Percentiles rank a stretch among this genome's conserved stretches.
Evolutionary conservation across 2,797 vertebrate genomes (phyloP).

Genomic region (Pangasius krempfi): DNA sequence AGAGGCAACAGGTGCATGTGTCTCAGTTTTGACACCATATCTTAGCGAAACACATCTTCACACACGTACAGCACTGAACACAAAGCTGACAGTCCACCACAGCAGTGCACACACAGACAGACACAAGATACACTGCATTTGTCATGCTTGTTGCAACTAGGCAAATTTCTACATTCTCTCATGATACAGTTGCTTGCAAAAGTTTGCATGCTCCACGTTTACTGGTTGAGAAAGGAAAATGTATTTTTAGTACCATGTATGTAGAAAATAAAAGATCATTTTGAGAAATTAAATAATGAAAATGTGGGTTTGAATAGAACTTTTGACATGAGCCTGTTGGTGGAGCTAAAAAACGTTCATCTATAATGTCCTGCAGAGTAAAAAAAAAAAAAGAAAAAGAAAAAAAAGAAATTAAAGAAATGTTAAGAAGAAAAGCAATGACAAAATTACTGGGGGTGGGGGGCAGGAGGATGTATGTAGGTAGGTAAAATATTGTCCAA

Average conservation of each 20-base stretch:
- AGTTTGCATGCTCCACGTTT: neutral
- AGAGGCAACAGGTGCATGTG: conserved; percentile 68
- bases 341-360: neutral
- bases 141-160: neutral
- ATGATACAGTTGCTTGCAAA: neutral
- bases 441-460: neutral
- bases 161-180: neutral
- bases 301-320: neutral
- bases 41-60: conserved; percentile 23
- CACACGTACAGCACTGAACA: neutral
- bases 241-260: neutral
- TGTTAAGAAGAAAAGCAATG: neutral
- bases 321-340: neutral
- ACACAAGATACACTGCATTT: conserved; percentile 5
- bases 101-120: conserved; percentile 41
- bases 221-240: neutral
- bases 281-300: neutral
- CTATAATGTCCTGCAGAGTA: neutral
- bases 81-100: conserved; percentile 47
- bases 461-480: too few relatives aligned
- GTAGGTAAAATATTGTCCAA: neutral
- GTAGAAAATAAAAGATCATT: neutral
- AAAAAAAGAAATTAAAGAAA: neutral
- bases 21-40: conserved; percentile 33
- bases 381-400: neutral